Evolutionary conservation across 2,113 vertebrate genomes (phyloP), one percentile per base, ranked within the genome.

Genomic region (Corythaixoides concolor): DNA sequence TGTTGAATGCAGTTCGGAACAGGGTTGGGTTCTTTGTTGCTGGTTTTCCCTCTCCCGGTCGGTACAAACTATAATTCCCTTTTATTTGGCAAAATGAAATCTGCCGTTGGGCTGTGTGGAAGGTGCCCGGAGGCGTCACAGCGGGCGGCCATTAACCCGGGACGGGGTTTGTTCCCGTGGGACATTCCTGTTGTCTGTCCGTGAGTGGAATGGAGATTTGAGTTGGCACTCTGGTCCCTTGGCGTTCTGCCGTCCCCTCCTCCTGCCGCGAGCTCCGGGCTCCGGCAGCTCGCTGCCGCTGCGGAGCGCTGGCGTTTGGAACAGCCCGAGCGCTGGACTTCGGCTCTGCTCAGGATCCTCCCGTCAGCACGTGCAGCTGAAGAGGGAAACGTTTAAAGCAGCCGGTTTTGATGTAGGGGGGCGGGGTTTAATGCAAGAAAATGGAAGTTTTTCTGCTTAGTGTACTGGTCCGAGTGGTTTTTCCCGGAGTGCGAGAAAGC

Each of bases 391-490:
- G 3, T 8, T 27, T 32, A 18, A 35, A 52, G 20, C n/a, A 20
- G 43, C 21, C 39, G 12, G 18, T 37, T 53, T 30, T 23, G 35
- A 21, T 12, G 18, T 39, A 22, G 72, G 39, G 59, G 14, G 41
- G 39, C 50, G 14, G 41, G 41, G 11, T 20, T 66, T 47, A 27
- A 30, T 15, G 60, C 35, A 28, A 24, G 37, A 63, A 53, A 27
- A 4, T 5, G 16, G 39, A 21, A 55, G 23, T 28, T 59, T 39
- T 20, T 41, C 49, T 56, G 66, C 56, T 79, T 45, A 33, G n/a
- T 3, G 6, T 33, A 8, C 19, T 14, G 7, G 8, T 5, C 15
- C 0, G 12, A 15, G 28, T 8, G 28, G 21, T 30, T 35, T 27
- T 21, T n/a, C 12, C 14, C n/a, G 6, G 45, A 53, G 37, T 5